Evolutionary conservation across 1,140 invertebrate species (phyloP), one percentile per base, ranked within the genome.

Genomic region (Cydia amplana): DNA sequence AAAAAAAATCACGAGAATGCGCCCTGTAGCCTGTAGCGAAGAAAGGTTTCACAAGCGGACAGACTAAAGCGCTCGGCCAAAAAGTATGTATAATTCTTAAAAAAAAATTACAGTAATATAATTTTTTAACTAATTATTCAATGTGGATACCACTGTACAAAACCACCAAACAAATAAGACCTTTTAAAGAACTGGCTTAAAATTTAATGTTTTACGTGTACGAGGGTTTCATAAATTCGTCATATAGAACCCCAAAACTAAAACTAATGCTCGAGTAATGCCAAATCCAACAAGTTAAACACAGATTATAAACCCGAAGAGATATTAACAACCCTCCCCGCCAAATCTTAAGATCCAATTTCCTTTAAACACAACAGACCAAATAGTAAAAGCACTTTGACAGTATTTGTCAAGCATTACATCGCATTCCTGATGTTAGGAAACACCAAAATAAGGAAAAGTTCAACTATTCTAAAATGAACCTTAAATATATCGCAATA

Each of bases 351-450:
- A 36, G 32, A 28, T 18, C 18, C 32, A 40, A 40, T 36, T n/a
- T 70, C 28, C 32, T 40, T n/a, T 70, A 10, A 40, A 70, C 28
- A 70, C 16, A 18, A 36, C 0, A 18, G 20, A 32, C 7, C 72
- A 82, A 84, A 85, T 79, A 82, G 77, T 77, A 40, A 49, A 46
- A 49, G 63, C 79, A 79, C 82, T 82, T 77, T 60, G 67, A 73
- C 65, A 77, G 83, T 84, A 83, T 86, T 86, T 87, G 83, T 80
- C 81, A 83, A 83, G 79, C 82, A 85, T 86, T 86, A 88, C 84
- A 85, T 82, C 82, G 79, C 77, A 84, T 76, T 82, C 84, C 83
- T 83, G 83, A 87, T 86, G 85, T 84, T 81, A 80, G 77, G n/a
- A 20, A 36, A 23, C n/a, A 20, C 36, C 16, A 67, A 70, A 70